Evolutionary conservation across 1,140 invertebrate genomes (phyloP).

Genomic region (Bombus confusus): DNA sequence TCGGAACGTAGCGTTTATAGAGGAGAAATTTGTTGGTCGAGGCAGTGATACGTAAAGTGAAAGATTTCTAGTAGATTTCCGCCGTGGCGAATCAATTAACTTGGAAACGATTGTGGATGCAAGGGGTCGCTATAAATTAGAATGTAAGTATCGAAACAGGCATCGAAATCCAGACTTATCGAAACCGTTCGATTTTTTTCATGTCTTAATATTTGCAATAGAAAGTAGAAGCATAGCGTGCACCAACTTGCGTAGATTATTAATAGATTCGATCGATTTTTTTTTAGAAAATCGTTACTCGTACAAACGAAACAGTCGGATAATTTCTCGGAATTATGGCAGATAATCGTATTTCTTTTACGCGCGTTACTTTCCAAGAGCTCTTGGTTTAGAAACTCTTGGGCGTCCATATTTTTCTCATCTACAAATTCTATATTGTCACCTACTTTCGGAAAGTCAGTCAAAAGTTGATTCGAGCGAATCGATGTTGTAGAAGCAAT

Average conservation of each 20-base stretch:
- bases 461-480: background rate
- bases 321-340: background rate
- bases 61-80: background rate
- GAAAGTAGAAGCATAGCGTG: slow-evolving; percentile 1
- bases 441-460: too few species aligned
- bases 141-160: background rate
- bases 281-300: background rate
- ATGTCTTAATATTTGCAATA: background rate
- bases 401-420: background rate
- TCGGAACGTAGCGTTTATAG: background rate
- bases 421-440: too few species aligned
- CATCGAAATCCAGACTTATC: background rate
- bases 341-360: background rate
- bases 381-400: background rate
- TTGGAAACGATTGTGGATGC: background rate
- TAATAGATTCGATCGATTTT: background rate
- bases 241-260: background rate
- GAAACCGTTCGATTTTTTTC: too few species aligned
- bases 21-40: slow-evolving; percentile 7
- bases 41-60: background rate
- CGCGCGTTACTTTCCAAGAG: background rate
- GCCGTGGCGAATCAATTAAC: background rate
- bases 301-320: background rate
- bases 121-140: background rate
- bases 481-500: background rate